phyloP scores from a whole-genome alignment of 2,797 vertebrate species.

The Moxostoma hubbsi region DNA sequence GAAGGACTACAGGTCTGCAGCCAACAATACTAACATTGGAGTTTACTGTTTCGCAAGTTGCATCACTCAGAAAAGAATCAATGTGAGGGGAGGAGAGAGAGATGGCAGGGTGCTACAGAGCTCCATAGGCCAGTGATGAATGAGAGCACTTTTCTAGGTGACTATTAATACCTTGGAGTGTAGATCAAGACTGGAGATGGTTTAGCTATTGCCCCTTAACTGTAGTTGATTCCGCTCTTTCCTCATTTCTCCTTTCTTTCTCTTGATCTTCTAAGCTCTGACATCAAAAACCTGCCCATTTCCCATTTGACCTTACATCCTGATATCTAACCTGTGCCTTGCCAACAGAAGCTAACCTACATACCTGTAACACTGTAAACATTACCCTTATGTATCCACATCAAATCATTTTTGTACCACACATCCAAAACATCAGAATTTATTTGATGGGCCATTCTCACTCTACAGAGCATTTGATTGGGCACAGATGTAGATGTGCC shows the following conservation, averaged over 20 bases:
- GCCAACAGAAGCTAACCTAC: background rate
- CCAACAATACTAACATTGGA: no score
- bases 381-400: background rate
- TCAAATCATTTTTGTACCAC: background rate
- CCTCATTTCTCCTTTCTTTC: slow-evolving; percentile 30
- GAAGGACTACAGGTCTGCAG: no score
- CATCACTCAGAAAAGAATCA: slow-evolving; percentile 8
- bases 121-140: slow-evolving; percentile 42
- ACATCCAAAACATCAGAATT: background rate
- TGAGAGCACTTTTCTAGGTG: slow-evolving; percentile 63
- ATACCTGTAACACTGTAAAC: background rate
- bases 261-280: background rate
- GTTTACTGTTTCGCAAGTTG: background rate
- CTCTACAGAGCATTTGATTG: no score
- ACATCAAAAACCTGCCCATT: slow-evolving; percentile 24
- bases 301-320: background rate
- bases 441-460: no score
- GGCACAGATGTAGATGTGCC: no score
- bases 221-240: background rate
- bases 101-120: background rate
- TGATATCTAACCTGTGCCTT: background rate
- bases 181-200: slow-evolving; percentile 52
- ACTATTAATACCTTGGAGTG: slow-evolving; percentile 75
- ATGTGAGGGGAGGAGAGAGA: background rate
- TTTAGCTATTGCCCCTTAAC: slow-evolving; percentile 16